phyloP scores from a whole-genome alignment of 2,113 vertebrate genomes.

The Pipa parva region DNA sequence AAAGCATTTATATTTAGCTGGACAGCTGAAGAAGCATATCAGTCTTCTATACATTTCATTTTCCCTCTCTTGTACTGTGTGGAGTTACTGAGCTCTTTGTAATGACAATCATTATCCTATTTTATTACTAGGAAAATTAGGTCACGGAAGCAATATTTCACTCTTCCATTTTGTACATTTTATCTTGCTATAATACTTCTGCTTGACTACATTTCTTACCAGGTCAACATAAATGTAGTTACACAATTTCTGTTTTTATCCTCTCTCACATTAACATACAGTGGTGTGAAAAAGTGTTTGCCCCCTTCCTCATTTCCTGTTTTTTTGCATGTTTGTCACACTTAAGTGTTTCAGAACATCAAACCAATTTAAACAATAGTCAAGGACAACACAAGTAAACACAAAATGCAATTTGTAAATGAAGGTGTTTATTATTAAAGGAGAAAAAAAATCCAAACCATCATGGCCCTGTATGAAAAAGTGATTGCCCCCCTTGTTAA shows the following conservation, averaged over 20 bases:
- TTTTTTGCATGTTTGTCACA: too few relatives aligned
- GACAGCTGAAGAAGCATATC: conserved; percentile 17
- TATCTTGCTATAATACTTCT: neutral
- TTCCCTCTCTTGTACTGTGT: conserved; percentile 25
- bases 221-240: neutral
- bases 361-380: too few relatives aligned
- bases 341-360: too few relatives aligned
- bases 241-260: too few relatives aligned
- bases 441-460: too few relatives aligned
- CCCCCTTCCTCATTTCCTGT: too few relatives aligned
- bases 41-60: conserved; percentile 32
- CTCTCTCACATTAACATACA: neutral
- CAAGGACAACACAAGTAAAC: too few relatives aligned
- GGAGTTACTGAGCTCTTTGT: conserved; percentile 9
- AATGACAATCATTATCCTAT: conserved; percentile 2
- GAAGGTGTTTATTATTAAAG: too few relatives aligned
- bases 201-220: neutral
- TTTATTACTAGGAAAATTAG: conserved; percentile 2
- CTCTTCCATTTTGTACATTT: neutral
- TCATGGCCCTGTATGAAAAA: too few relatives aligned
- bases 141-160: neutral
- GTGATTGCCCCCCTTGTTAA: too few relatives aligned
- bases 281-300: too few relatives aligned
- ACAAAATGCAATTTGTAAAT: too few relatives aligned
- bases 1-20: conserved; percentile 29